A percentile compares a stretch with the other conserved stretches of the same genome.
Conservation (phyloP, 2,888 invertebrate species). For the Chironomus riparius region DNA sequence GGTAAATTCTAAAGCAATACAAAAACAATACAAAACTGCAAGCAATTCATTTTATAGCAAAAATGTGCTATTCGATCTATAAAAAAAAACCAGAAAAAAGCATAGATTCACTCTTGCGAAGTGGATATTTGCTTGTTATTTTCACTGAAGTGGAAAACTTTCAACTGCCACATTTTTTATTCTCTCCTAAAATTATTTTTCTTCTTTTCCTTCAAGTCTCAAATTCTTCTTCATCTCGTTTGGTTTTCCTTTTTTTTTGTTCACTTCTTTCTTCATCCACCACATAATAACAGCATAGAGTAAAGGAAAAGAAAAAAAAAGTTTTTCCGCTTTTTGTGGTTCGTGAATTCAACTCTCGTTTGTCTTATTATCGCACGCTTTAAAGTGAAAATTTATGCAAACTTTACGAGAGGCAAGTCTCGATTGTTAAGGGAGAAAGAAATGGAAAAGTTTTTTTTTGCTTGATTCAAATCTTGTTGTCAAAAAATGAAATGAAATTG, state of each 20-base stretch:
- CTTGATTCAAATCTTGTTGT: background rate
- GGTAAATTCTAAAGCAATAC: too few species aligned
- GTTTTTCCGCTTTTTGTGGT: background rate
- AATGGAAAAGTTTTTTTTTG: background rate
- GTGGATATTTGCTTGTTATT: conserved; percentile 4
- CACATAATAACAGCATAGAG: background rate
- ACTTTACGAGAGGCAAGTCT: background rate
- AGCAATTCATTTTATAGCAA: too few species aligned
- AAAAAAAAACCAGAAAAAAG: background rate
- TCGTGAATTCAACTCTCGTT: background rate
- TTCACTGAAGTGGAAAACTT: background rate
- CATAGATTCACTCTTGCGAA: background rate
- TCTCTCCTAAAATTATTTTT: background rate
- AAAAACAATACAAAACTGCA: too few species aligned
- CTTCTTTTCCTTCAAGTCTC: background rate
- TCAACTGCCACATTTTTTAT: background rate
- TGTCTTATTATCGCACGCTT: background rate
- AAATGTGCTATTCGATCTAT: too few species aligned
- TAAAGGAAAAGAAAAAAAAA: background rate
- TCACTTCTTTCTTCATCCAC: too few species aligned
- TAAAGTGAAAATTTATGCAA: background rate
- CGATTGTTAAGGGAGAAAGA: background rate
- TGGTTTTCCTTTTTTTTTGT: too few species aligned
- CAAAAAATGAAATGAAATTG: background rate
- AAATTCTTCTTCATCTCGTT: background rate